These are phyloP conservation scores for Eumeta japonica DNA, from an alignment of 1,140 invertebrate genomes.

Conservation along the genomic window DNA sequence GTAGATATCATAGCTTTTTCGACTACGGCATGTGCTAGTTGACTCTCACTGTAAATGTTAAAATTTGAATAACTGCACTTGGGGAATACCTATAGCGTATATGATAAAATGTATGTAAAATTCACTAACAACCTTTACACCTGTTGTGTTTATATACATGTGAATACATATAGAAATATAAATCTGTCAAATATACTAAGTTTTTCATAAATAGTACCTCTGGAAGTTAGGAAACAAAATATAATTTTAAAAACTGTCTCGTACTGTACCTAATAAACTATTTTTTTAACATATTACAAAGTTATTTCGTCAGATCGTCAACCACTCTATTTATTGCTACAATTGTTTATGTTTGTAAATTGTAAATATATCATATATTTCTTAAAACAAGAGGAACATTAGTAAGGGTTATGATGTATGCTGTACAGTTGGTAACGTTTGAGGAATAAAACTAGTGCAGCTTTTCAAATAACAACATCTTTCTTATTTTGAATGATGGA, in stretches of 20 bases:
- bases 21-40: too few species aligned
- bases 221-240: slow-evolving; percentile 60
- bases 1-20: too few species aligned
- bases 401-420: slow-evolving; percentile 55
- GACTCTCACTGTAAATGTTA: slow-evolving; percentile 58
- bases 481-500: slow-evolving; percentile 19
- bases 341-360: slow-evolving; percentile 45
- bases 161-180: slow-evolving; percentile 57
- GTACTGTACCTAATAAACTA: too few species aligned
- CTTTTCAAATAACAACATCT: slow-evolving; percentile 59
- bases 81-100: slow-evolving; percentile 40
- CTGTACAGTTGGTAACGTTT: slow-evolving; percentile 55
- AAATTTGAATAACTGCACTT: slow-evolving; percentile 61
- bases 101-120: slow-evolving; percentile 40
- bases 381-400: slow-evolving; percentile 61
- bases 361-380: slow-evolving; percentile 58
- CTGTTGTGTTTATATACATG: slow-evolving; percentile 38
- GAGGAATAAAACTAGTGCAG: slow-evolving; percentile 46
- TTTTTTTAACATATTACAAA: background rate
- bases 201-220: slow-evolving; percentile 59
- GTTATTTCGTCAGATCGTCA: slow-evolving; percentile 50
- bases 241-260: slow-evolving; percentile 49
- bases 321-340: slow-evolving; percentile 58
- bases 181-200: slow-evolving; percentile 50
- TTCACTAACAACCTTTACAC: slow-evolving; percentile 36